A percentile compares a stretch with the other conserved stretches of the same genome.
These are phyloP conservation scores for Penaeus vannamei DNA, from an alignment of 1,140 invertebrate genomes.

Conservation along the genomic window DNA sequence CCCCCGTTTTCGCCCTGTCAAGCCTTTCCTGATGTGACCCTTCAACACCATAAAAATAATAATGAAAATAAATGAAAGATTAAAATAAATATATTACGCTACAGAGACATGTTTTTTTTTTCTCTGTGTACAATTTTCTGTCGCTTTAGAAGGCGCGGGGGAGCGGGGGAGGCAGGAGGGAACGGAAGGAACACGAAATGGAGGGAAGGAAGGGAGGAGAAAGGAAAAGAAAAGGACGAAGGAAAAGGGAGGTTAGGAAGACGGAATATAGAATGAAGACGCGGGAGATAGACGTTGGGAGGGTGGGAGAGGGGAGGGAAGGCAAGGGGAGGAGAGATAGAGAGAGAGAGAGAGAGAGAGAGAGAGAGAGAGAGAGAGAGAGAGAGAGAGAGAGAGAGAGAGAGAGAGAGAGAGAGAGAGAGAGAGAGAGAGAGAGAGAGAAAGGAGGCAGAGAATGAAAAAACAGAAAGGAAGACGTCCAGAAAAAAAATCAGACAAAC, in stretches of 20 bases:
- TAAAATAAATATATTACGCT: too few species aligned
- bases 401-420: background rate
- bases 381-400: constrained; percentile 23
- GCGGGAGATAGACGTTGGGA: background rate
- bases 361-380: background rate
- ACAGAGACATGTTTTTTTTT: too few species aligned
- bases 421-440: background rate
- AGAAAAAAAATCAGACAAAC: background rate
- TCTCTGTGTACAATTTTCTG: too few species aligned
- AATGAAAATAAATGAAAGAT: too few species aligned
- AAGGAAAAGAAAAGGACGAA: background rate
- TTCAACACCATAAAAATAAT: too few species aligned
- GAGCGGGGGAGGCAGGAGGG: too few species aligned
- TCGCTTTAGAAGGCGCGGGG: too few species aligned
- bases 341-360: background rate
- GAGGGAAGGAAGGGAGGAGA: too few species aligned
- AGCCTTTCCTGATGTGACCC: too few species aligned
- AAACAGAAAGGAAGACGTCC: background rate
- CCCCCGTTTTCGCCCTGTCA: too few species aligned
- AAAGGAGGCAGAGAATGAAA: background rate
- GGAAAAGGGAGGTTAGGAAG: background rate
- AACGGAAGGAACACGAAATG: too few species aligned
- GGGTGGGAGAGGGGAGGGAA: background rate
- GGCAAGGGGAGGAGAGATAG: background rate
- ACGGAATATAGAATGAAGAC: background rate